Base-by-base conservation (phyloP, 2,113 vertebrate genomes). In the Uropsilus gracilis region DNA sequence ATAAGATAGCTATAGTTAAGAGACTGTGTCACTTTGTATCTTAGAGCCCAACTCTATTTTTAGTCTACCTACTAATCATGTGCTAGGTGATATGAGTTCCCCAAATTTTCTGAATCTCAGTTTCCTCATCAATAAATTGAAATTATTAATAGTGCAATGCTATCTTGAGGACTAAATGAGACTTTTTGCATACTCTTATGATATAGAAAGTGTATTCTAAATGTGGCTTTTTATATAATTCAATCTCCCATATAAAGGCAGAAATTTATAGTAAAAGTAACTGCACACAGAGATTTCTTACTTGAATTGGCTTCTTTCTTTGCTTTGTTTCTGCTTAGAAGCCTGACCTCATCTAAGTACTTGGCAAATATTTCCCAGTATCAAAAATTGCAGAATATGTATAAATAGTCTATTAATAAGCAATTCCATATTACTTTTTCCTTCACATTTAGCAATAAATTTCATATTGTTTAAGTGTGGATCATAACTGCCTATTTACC, bases 61-160 rank as follows among this genome's bases (percentile, higher is more conserved):
- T 7, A 57, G 24, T n/a, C 17, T 2, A 39, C 1, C 14, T 5
- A 44, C 8, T 68, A 12, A 59, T 34, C 46, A 55, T 42, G 6
- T 84, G 9, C 4, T 22, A 72, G 9, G 5, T 64, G 24, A 59
- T 3, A 76, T 34, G 66, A 63, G 24, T 32, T 91, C 73, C 8
- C 63, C 84, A 68, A 30, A 44, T 88, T 53, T 82, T 44, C 42
- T 82, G n/a, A 75, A 48, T 76, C 88, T 75, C 26, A 57, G n/a
- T 84, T 71, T 95, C 26, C 63, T 93, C 18, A 75, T 24, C 53
- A 42, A 57, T 57, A 66, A 89, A 59, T 73, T 42, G 39, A 94
- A 30, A 86, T 30, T 24, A 59, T 53, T 69, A 48, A 55, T 73
- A 78, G 86, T 71, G 7, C 1, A 39, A 63, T 80, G 17, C 66